phyloP scores from a whole-genome alignment of 2,113 vertebrate species.

The Circaetus cinerascens region DNA sequence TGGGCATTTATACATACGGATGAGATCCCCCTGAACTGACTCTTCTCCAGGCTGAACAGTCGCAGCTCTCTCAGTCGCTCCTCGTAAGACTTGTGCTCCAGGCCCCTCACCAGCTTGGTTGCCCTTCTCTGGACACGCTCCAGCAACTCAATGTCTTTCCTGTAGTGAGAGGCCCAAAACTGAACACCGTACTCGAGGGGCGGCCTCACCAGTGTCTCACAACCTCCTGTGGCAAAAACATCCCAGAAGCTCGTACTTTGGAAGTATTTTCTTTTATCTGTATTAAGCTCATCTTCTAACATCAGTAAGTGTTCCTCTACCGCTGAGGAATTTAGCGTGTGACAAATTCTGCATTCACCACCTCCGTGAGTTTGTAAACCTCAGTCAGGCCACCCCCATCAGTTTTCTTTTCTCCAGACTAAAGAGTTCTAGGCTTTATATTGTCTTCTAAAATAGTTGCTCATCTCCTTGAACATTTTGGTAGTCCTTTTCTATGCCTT shows the following conservation, averaged over 20 bases:
- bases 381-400: neutral
- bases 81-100: too few species aligned
- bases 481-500: neutral
- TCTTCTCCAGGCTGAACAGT: too few species aligned
- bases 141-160: too few species aligned
- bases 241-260: neutral
- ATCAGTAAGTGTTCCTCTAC: neutral
- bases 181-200: too few species aligned
- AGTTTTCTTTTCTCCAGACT: neutral
- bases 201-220: too few species aligned
- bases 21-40: neutral
- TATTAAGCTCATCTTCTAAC: neutral
- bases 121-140: too few species aligned
- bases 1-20: neutral
- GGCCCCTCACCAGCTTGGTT: too few species aligned
- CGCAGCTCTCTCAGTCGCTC: too few species aligned
- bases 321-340: neutral
- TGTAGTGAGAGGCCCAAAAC: too few species aligned
- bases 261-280: neutral
- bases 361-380: neutral
- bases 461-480: neutral
- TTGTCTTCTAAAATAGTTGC: neutral
- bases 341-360: neutral
- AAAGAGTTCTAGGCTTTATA: neutral
- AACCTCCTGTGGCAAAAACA: neutral